Evolutionary conservation across 2,797 vertebrate genomes (phyloP), one percentile per base, ranked within the genome.

Genomic region (Takifugu ocellatus): DNA sequence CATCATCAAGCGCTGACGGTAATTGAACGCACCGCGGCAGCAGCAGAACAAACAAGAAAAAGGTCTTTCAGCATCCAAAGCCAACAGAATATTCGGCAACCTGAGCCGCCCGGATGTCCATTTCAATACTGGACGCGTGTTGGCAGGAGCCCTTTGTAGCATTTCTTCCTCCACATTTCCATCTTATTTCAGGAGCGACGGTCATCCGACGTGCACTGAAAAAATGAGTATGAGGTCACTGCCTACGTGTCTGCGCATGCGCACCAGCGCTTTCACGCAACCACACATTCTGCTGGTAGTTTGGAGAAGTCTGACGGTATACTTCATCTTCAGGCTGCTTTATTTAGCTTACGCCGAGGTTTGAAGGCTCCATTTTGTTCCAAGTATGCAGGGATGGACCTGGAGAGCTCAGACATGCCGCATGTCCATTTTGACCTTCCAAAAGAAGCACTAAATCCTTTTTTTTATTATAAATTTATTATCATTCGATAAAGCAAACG

Each of bases 381-480:
- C 2, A 39, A 12, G 14, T 14, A 39, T 14, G 36, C 36, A 14
- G 10, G 11, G 12, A 4, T 39, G 36, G 4, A 39, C 3, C 36
- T 39, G 12, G 36, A 33, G 33, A 39, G 36, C 36, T 14, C 12
- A 14, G 31, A 9, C 10, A 33, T 10, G 31, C 7, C 36, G 12
- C 14, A 14, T 3, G 10, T 33, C 8, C 12, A 44, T 44, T 15
- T 5, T 1, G 43, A 14, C 7, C 16, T n/a, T 3, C 14, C 1
- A 21, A 29, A 17, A 3, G 6, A 48, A 56, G 57, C 15, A 27
- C 2, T 53, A 0, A 51, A 39, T 29, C 1, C 5, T 51, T 72
- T 87, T 84, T 90, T 80, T 92, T 93, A 96, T 78, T 96, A 89
- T 86, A 67, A 93, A 83, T 96, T 95, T 95, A 94, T 86, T 86